Evolutionary conservation across 92 coral and sea anemone genomes (phyloP), one percentile per base, ranked within the genome.

Genomic region (Pocillopora meandrina): DNA sequence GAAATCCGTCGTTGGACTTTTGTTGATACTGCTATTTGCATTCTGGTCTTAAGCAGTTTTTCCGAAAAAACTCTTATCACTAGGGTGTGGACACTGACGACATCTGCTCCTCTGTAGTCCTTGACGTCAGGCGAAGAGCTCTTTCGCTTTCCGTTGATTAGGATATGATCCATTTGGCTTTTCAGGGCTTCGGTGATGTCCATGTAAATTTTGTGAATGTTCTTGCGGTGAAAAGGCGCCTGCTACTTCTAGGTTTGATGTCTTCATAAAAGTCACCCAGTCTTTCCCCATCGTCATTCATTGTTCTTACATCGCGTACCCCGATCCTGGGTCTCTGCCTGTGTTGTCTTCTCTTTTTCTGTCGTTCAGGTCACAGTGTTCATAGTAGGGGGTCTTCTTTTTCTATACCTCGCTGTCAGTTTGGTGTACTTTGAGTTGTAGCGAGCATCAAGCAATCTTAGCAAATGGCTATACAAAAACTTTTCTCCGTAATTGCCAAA

Each of bases 141-240:
- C 33, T 49, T 69, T 49, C 74, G 33, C 17, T 13, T 26, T 5
- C 55, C 14, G 55, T 36, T 69, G 42, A 69, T 69, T 16, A 69
- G 74, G 10, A 69, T 69, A 9, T 69, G 74, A 20, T 78, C 82
- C 5, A 78, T 78, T 20, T 78, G 82, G 70, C 63, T 78, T 42
- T 78, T 56, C 23, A 23, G 21, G 7, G 1, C 74, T 69, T 49
- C 74, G 74, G 47, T 9, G 74, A 69, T 16, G 55, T 69, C 74
- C 74, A 69, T 0, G 74, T 69, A 2, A 13, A 14, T 21, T 20
- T 69, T n/a, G 19, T 69, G 74, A 20, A 69, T 36, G 11, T 16
- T 21, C 34, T 1, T 69, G 17, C 33, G 74, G 7, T 26, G 52
- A 23, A 69, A 69, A 14, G 55, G 47, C 33, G 13, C 74, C 47